These are phyloP conservation scores for Pteromalus puparum DNA, from an alignment of 1,140 invertebrate genomes.

Conservation along the genomic window DNA sequence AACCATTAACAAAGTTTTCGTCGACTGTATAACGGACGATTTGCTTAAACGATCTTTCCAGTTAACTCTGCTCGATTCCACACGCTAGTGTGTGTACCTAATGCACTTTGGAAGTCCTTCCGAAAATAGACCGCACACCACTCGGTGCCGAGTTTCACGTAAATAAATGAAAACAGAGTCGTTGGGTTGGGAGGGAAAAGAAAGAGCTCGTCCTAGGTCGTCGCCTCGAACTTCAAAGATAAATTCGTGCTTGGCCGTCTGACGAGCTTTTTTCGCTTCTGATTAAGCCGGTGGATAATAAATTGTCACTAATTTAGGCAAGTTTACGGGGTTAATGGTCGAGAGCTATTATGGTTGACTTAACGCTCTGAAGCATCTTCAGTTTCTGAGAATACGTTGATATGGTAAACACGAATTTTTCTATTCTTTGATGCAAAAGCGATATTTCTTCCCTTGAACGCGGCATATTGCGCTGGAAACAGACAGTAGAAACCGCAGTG, in stretches of 20 bases:
- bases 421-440: neutral
- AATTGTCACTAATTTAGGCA: neutral
- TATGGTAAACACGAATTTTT: neutral
- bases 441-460: neutral
- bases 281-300: neutral
- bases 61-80: conserved; percentile 24
- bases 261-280: neutral
- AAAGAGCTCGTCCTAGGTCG: neutral
- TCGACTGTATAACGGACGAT: neutral
- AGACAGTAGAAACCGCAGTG: neutral
- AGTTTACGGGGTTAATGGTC: neutral
- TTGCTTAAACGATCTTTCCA: conserved; percentile 12
- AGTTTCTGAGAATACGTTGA: too few species aligned
- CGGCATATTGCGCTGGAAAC: too few species aligned
- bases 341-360: neutral
- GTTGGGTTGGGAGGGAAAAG: neutral
- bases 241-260: neutral
- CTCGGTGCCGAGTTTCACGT: conserved; percentile 7
- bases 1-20: neutral
- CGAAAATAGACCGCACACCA: conserved; percentile 28
- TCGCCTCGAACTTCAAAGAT: conserved; percentile 5
- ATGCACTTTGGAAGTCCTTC: conserved; percentile 37
- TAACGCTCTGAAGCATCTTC: neutral
- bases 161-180: conserved; percentile 36
- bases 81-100: neutral